Base-by-base conservation (phyloP, 2,113 vertebrate genomes). In the Eudorcas thomsonii region DNA sequence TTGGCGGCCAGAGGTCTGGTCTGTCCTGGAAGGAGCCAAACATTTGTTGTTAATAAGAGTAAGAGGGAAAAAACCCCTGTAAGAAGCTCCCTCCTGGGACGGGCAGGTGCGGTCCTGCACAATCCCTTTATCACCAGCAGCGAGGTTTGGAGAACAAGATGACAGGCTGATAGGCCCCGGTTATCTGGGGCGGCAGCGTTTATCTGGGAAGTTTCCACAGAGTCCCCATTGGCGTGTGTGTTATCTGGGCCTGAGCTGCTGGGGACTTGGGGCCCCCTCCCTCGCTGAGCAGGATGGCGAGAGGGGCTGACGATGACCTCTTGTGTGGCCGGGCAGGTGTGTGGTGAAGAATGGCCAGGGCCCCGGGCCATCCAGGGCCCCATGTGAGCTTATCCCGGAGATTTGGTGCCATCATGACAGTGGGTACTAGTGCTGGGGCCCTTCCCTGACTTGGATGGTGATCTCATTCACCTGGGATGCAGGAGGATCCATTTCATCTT, bases 121-220 rank as follows among this genome's bases (percentile, higher is more conserved):
- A 95, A 98, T 98, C 98, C 98, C 6, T 90, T 98, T 98, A 99
- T 97, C 98, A 84, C 94, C 92, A 96, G 86, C 16, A 54, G 82
- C n/a, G 90, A 43, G 97, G 96, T 96, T 97, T 98, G 81, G 36
- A 95, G 95, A 98, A 96, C 43, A 98, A 91, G 98, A 97, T 98
- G 57, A 71, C 96, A 71, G 97, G 97, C 93, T 71, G 98, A 97
- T 96, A 98, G 93, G n/a, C 95, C 88, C 5, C 2, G 0, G 95
- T 97, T 98, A 97, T 98, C 88, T 8, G 71, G 97, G 67, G 55
- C 97, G 50, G 96, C 96, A 88, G 84, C 71, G n/a, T 97, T 98
- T 98, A 96, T 97, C 98, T 97, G 98, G 98, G 23, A n/a, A 52
- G 98, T 1, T 97, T 94, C 96, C 43, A 3, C 71, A 81, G 97